phyloP scores from a whole-genome alignment of 1,140 invertebrate species.

The Tetraneura akinire region DNA sequence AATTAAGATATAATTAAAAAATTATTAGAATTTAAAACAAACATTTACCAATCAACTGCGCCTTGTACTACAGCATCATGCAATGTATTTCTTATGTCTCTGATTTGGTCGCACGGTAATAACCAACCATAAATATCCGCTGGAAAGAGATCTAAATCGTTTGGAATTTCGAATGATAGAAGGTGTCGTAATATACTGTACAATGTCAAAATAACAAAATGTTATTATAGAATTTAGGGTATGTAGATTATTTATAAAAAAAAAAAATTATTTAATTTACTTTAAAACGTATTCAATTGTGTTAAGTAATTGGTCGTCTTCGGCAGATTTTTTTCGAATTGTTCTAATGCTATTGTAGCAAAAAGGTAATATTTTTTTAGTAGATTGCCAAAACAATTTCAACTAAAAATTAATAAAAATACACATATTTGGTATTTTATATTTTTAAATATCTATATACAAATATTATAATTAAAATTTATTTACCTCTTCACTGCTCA shows the following conservation, averaged over 20 bases:
- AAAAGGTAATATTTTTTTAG: conserved; percentile 73
- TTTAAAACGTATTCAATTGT: conserved; percentile 70
- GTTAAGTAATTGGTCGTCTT: conserved; percentile 70
- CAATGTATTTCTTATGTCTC: conserved; percentile 66
- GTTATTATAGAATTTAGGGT: neutral
- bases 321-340: conserved; percentile 69
- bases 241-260: conserved; percentile 11
- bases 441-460: neutral
- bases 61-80: conserved; percentile 71
- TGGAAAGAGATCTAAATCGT: conserved; percentile 70
- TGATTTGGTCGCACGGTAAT: conserved; percentile 61
- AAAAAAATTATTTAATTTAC: conserved; percentile 56
- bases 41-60: conserved; percentile 68
- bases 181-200: conserved; percentile 68
- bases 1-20: neutral
- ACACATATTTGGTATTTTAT: conserved; percentile 1
- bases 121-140: conserved; percentile 69
- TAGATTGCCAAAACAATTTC: conserved; percentile 77
- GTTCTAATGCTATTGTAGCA: conserved; percentile 74
- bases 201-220: conserved; percentile 54
- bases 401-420: conserved; percentile 57
- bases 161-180: conserved; percentile 64
- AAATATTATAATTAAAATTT: neutral
- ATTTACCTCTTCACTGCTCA: conserved; percentile 68
- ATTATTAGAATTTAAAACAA: neutral